These are phyloP conservation scores for Oophaga pumilio DNA, from an alignment of 2,113 vertebrate genomes.

Conservation along the genomic window DNA sequence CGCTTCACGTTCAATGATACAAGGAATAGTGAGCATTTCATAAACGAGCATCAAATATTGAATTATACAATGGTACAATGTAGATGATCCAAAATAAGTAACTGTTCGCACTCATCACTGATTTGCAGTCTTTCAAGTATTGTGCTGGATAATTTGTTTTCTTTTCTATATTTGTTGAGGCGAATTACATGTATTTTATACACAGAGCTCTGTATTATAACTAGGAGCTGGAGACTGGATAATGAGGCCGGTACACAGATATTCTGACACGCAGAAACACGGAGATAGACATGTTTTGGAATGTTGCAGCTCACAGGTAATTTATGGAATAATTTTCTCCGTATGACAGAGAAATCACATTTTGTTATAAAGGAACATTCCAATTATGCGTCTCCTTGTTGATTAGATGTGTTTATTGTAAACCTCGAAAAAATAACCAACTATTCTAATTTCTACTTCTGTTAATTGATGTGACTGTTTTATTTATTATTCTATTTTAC, in stretches of 20 bases:
- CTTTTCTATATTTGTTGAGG: conserved; percentile 7
- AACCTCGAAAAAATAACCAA: neutral
- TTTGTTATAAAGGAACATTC: neutral
- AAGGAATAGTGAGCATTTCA: neutral
- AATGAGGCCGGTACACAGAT: neutral
- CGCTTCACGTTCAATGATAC: neutral
- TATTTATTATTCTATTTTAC: neutral
- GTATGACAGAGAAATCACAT: neutral
- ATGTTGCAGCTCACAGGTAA: neutral
- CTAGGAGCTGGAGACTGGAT: neutral
- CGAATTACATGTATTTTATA: conserved; percentile 17
- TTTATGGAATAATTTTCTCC: conserved; percentile 12
- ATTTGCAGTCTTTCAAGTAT: conserved; percentile 10
- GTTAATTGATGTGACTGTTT: neutral
- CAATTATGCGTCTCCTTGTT: neutral
- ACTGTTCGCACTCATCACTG: neutral
- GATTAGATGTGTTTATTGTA: neutral
- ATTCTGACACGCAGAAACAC: neutral
- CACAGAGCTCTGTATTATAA: neutral
- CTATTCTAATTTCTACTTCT: neutral
- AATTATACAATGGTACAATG: neutral
- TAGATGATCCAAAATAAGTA: neutral
- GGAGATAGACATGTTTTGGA: conserved; percentile 20
- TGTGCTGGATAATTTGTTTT: neutral
- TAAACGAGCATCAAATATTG: neutral